Conservation (phyloP, 2,797 vertebrate genomes). For the Helicolenus hilgendorfi region DNA sequence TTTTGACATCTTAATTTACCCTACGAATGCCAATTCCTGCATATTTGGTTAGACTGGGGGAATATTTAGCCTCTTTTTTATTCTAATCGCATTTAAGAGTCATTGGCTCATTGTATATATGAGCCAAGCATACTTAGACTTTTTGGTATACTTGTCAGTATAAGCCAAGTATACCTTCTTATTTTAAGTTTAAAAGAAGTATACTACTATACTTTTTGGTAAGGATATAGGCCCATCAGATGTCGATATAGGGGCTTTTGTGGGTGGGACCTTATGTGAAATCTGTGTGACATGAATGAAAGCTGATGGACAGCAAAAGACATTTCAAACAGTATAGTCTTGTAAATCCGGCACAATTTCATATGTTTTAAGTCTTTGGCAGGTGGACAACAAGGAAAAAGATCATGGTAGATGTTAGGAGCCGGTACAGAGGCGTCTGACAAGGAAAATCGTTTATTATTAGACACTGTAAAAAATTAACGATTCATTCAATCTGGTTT, state of each 20-base stretch:
- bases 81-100: too few species aligned
- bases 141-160: too few species aligned
- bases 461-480: conserved; percentile 54
- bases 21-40: too few species aligned
- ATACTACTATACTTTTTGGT: too few species aligned
- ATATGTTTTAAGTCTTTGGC: not conserved
- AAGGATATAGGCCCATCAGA: not conserved
- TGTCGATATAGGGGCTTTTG: not conserved
- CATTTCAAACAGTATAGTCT: not conserved
- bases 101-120: too few species aligned
- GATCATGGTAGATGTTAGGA: not conserved
- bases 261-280: not conserved
- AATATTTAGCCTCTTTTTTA: too few species aligned
- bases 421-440: conserved; percentile 25
- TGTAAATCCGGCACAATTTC: not conserved
- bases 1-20: not conserved
- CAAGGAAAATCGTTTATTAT: conserved; percentile 42
- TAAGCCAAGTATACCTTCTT: too few species aligned
- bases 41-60: too few species aligned
- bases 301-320: not conserved
- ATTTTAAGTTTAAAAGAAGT: too few species aligned
- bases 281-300: not conserved
- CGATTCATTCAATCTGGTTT: not conserved
- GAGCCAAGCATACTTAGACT: too few species aligned
- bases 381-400: conserved; percentile 5